Conservation (phyloP, 2,888 invertebrate species). For the Diplolepis rosae region DNA sequence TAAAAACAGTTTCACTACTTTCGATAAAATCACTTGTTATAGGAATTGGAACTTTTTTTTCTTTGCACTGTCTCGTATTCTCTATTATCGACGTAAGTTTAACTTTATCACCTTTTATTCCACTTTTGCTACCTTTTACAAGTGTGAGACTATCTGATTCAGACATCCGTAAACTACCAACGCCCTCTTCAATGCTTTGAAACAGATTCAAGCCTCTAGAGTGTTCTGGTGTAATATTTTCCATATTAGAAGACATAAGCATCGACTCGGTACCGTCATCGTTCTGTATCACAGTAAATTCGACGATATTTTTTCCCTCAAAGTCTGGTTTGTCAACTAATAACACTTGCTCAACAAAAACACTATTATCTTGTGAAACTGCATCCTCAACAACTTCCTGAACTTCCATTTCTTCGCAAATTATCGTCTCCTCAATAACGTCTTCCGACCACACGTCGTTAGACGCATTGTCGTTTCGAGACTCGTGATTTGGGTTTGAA, state of each 20-base stretch:
- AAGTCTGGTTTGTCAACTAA: slow-evolving; percentile 55
- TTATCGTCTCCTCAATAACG: slow-evolving; percentile 71
- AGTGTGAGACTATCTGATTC: neutral
- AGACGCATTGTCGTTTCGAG: slow-evolving; percentile 41
- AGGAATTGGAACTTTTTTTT: neutral
- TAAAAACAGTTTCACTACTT: neutral
- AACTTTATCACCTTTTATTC: neutral
- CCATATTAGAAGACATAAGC: slow-evolving; percentile 53
- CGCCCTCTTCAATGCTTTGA: slow-evolving; percentile 49
- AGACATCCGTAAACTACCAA: slow-evolving; percentile 48
- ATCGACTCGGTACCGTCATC: slow-evolving; percentile 60
- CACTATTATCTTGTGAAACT: slow-evolving; percentile 52
- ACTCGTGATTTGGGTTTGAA: slow-evolving; percentile 44
- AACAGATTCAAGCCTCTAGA: slow-evolving; percentile 43
- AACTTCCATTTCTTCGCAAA: slow-evolving; percentile 72
- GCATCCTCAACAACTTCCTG: slow-evolving; percentile 51
- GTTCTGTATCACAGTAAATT: slow-evolving; percentile 64
- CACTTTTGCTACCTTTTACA: neutral
- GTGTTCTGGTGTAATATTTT: slow-evolving; percentile 36
- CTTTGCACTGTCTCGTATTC: slow-evolving; percentile 30
- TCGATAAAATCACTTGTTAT: neutral
- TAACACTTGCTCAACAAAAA: slow-evolving; percentile 61
- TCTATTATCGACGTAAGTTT: slow-evolving; percentile 42
- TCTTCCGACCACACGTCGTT: slow-evolving; percentile 64
- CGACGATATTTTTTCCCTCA: slow-evolving; percentile 57